Conservation (phyloP, 2,888 invertebrate species). For the Pollenia angustigena region DNA sequence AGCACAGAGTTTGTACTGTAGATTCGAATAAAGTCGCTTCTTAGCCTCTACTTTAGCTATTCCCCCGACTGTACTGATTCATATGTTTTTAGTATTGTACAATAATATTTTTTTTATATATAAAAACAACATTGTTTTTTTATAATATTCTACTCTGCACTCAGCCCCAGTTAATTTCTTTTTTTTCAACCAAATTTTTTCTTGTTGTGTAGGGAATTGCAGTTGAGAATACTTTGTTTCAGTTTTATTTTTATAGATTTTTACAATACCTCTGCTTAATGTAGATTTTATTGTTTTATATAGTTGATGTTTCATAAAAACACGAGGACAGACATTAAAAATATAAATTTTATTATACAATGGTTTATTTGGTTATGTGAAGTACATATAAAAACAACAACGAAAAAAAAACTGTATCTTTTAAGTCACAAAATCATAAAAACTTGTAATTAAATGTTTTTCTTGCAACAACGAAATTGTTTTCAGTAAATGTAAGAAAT, state of each 20-base stretch:
- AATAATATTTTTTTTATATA: slow-evolving; percentile 5
- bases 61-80: not conserved
- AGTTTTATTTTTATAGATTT: slow-evolving; percentile 48
- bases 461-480: not conserved
- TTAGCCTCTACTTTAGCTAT: not conserved
- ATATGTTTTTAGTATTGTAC: not conserved
- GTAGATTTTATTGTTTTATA: slow-evolving; percentile 67
- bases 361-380: slow-evolving; percentile 9
- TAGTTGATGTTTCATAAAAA: slow-evolving; percentile 40
- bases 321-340: not conserved
- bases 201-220: slow-evolving; percentile 39
- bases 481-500: not conserved
- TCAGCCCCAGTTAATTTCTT: not conserved
- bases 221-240: slow-evolving; percentile 40
- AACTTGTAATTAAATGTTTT: slow-evolving; percentile 10
- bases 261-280: slow-evolving; percentile 60
- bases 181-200: not conserved
- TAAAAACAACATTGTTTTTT: slow-evolving; percentile 33
- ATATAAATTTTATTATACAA: slow-evolving; percentile 21
- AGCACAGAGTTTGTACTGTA: too few species aligned
- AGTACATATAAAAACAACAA: not conserved
- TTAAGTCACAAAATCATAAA: not conserved
- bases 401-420: not conserved
- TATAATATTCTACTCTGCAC: slow-evolving; percentile 21
- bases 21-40: too few species aligned